Evolutionary conservation across 64 coral and sea anemone genomes (phyloP).

Genomic region (Platygyra sinensis): DNA sequence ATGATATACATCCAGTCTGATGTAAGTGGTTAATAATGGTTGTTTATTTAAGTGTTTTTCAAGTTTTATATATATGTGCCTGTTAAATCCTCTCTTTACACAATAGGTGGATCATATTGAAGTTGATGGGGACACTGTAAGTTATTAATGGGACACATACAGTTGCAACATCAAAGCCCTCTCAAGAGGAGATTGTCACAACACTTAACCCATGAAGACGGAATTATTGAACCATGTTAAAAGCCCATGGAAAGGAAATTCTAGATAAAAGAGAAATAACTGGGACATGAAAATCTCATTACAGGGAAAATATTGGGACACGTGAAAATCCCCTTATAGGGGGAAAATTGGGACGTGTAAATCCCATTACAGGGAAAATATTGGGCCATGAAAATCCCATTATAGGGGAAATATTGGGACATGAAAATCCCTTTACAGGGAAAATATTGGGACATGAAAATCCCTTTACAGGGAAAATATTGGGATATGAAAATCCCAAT

Average conservation of each 20-base stretch:
- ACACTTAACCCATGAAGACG: conserved; percentile 28
- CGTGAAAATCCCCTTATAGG: conserved; percentile 20
- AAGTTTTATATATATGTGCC: conserved; percentile 19
- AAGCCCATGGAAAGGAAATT: conserved; percentile 36
- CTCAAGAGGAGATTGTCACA: conserved; percentile 27
- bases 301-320: conserved; percentile 10
- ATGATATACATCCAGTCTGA: conserved; percentile 21
- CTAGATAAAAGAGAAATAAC: not conserved
- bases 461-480: conserved; percentile 12
- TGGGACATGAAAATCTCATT: conserved; percentile 10
- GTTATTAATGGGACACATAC: conserved; percentile 5
- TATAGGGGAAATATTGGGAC: too few relatives aligned
- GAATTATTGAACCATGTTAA: conserved; percentile 24
- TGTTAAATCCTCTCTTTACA: conserved; percentile 32
- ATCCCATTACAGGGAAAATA: too few relatives aligned
- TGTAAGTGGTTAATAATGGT: conserved; percentile 36
- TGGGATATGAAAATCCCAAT: conserved; percentile 13
- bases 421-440: too few relatives aligned
- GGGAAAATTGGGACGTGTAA: too few relatives aligned
- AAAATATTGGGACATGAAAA: not conserved
- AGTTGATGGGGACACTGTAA: conserved; percentile 13
- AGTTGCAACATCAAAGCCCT: conserved; percentile 36
- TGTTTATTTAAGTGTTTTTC: conserved; percentile 36
- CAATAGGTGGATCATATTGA: conserved; percentile 25
- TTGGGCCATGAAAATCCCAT: not conserved